Conservation (phyloP, 2,797 vertebrate genomes). For the Jordanella pulchra region DNA sequence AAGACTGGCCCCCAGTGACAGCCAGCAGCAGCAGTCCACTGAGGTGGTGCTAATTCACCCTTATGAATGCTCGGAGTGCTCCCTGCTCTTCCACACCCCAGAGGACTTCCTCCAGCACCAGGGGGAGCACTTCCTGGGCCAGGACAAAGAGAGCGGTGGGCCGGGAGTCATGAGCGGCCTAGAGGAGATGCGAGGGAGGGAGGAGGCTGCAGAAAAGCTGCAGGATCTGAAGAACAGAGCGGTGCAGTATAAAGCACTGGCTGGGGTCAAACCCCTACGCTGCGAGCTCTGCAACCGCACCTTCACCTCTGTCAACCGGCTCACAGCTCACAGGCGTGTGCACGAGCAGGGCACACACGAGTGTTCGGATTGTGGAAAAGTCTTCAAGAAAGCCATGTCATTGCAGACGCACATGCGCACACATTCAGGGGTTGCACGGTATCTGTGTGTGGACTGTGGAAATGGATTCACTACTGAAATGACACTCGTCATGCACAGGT, state of each 20-base stretch:
- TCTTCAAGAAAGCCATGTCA: slow-evolving; percentile 89
- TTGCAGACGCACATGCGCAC: slow-evolving; percentile 89
- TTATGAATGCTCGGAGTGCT: slow-evolving; percentile 91
- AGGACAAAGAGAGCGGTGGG: slow-evolving; percentile 86
- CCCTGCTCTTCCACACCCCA: slow-evolving; percentile 86
- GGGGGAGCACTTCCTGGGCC: slow-evolving; percentile 87
- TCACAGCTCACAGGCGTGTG: slow-evolving; percentile 86
- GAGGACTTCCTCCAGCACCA: slow-evolving; percentile 93
- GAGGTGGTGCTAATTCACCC: slow-evolving; percentile 83
- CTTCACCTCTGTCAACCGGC: slow-evolving; percentile 87
- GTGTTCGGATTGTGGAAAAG: slow-evolving; percentile 87
- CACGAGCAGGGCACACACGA: slow-evolving; percentile 88
- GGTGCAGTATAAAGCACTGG: slow-evolving; percentile 29
- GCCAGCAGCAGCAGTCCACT: slow-evolving; percentile 37
- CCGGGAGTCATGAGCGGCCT: slow-evolving; percentile 73
- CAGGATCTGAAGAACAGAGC: slow-evolving; percentile 54
- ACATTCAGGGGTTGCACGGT: slow-evolving; percentile 88
- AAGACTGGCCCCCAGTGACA: slow-evolving; percentile 57
- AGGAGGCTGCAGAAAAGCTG: slow-evolving; percentile 51
- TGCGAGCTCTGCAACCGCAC: slow-evolving; percentile 83
- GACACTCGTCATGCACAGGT: slow-evolving; percentile 90
- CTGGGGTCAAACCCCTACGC: slow-evolving; percentile 62
- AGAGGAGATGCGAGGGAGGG: slow-evolving; percentile 67
- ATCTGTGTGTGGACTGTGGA: slow-evolving; percentile 91
- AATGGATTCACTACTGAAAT: slow-evolving; percentile 90